Percentiles rank a stretch among this genome's conserved stretches.
phyloP scores from a whole-genome alignment of 2,797 vertebrate species.

The Argyrosomus regius region DNA sequence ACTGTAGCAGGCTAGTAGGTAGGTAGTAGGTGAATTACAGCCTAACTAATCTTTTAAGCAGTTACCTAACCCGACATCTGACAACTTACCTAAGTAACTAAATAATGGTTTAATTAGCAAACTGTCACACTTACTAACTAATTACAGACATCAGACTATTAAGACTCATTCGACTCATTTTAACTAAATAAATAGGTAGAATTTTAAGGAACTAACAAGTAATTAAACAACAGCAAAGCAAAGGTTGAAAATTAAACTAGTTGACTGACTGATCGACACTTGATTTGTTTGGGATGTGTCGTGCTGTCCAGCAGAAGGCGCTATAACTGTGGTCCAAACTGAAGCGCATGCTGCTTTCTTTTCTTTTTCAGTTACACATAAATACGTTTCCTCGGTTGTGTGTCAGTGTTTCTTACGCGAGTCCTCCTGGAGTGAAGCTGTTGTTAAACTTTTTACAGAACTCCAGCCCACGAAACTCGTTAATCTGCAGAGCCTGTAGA shows the following conservation, averaged over 20 bases:
- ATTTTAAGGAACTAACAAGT: too few relatives aligned
- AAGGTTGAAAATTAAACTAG: not conserved
- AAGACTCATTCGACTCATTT: too few relatives aligned
- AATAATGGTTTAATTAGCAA: too few relatives aligned
- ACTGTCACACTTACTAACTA: too few relatives aligned
- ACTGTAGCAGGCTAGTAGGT: too few relatives aligned
- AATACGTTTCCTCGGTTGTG: not conserved
- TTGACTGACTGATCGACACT: not conserved
- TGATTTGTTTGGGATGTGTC: not conserved
- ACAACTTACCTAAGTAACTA: too few relatives aligned
- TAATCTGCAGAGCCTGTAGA: conserved; percentile 89
- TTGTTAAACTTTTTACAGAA: conserved; percentile 61
- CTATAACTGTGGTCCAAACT: not conserved
- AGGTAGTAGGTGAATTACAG: too few relatives aligned
- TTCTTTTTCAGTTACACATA: not conserved
- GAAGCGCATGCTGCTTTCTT: not conserved
- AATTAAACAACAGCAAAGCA: too few relatives aligned
- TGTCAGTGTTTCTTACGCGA: conserved; percentile 60
- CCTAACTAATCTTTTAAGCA: too few relatives aligned
- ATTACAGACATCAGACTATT: too few relatives aligned
- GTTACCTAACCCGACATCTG: too few relatives aligned
- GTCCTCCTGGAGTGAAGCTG: accelerated
- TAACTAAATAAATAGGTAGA: too few relatives aligned
- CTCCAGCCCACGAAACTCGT: conserved; percentile 84
- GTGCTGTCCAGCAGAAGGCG: not conserved